Evolutionary conservation across 2,113 vertebrate genomes (phyloP).

Genomic region (Setophaga coronata): DNA sequence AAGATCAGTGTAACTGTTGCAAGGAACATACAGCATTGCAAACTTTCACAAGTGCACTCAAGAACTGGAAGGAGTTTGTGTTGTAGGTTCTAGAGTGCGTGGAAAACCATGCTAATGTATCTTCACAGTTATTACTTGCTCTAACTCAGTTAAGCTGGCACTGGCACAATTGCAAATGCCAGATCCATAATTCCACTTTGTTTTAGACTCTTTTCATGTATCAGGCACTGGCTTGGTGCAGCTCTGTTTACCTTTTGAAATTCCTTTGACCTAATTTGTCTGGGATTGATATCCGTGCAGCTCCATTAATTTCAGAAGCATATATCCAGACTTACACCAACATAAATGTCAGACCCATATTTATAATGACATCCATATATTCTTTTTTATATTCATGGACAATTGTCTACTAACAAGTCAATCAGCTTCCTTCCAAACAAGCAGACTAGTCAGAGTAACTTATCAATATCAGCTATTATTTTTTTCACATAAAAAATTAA

Average conservation of each 20-base stretch:
- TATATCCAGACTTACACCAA: neutral
- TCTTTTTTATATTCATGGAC: neutral
- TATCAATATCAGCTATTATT: neutral
- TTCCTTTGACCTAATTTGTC: neutral
- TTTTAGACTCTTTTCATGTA: neutral
- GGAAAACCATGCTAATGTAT: neutral
- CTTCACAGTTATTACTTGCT: neutral
- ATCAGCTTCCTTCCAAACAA: neutral
- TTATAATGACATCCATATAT: neutral
- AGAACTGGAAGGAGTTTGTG: neutral
- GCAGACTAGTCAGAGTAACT: neutral
- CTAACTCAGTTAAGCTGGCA: neutral
- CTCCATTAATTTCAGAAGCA: neutral
- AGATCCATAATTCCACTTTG: neutral
- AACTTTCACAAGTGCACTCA: neutral
- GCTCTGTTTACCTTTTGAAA: neutral
- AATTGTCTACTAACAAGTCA: constrained; percentile 22
- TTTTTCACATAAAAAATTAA: neutral
- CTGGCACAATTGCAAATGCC: neutral
- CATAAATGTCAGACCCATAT: neutral
- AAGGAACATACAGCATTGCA: neutral
- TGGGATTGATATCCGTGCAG: neutral
- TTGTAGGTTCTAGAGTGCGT: neutral
- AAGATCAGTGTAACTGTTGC: neutral
- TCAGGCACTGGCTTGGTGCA: neutral